Percentiles rank a stretch among this genome's conserved stretches.
Evolutionary conservation across 2,113 vertebrate species (phyloP).

Genomic region (Oryzias curvinotus): DNA sequence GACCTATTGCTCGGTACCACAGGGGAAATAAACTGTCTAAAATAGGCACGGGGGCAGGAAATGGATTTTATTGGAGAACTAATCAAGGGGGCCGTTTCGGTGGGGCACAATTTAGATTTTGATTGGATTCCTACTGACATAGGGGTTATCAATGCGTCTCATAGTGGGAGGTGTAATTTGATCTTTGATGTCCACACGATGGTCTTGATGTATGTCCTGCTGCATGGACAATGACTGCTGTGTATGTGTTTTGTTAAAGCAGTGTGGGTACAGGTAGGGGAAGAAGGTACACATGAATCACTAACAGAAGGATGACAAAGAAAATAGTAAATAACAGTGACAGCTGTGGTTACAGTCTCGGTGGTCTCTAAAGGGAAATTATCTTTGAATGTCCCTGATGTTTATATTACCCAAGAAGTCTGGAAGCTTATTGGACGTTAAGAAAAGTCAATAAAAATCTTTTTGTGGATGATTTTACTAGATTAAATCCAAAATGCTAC

Average conservation of each 20-base stretch:
- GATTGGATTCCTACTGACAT: constrained; percentile 80
- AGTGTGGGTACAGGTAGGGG: background rate
- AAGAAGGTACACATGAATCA: background rate
- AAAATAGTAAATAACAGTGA: background rate
- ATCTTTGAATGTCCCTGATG: no score
- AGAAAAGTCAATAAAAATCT: no score
- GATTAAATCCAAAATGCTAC: no score
- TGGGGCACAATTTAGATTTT: constrained; percentile 79
- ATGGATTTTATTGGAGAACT: constrained; percentile 83
- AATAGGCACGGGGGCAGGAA: constrained; percentile 78
- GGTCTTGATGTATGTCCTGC: constrained; percentile 70
- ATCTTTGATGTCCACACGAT: constrained; percentile 74
- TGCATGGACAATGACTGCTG: constrained; percentile 66
- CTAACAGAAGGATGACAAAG: background rate
- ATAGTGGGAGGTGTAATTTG: constrained; percentile 77
- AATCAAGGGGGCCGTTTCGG: constrained; percentile 78
- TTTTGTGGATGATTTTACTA: no score
- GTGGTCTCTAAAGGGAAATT: no score
- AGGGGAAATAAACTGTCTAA: constrained; percentile 80
- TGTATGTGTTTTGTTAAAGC: constrained; percentile 48
- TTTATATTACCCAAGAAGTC: no score
- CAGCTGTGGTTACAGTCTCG: no score
- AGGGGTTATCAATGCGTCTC: constrained; percentile 77
- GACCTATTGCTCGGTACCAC: constrained; percentile 73
- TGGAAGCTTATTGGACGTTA: no score